These are phyloP conservation scores for Cepaea hortensis DNA, from an alignment of 2,888 invertebrate genomes.

Conservation along the genomic window DNA sequence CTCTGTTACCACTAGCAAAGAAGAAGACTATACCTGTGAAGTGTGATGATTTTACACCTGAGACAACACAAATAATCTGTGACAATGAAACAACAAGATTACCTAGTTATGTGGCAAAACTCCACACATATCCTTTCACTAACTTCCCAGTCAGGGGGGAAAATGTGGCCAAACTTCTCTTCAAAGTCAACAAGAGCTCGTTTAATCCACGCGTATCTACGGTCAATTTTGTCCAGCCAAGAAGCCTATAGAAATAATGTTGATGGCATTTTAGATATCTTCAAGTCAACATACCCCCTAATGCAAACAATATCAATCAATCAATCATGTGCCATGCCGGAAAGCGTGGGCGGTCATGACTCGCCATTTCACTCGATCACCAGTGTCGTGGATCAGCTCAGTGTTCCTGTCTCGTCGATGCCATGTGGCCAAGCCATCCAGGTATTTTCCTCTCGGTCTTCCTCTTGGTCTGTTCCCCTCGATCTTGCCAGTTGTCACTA, in stretches of 20 bases:
- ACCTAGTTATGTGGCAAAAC: constrained; percentile 85
- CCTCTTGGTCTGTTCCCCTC: too few relatives aligned
- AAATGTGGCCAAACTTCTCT: constrained; percentile 89
- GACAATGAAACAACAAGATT: neutral
- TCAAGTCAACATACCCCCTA: neutral
- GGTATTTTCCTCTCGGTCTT: too few relatives aligned
- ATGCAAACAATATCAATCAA: neutral
- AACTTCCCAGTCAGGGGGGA: constrained; percentile 94
- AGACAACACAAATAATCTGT: neutral
- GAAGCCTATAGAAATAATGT: constrained; percentile 46
- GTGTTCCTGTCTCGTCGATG: too few relatives aligned
- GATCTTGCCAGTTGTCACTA: too few relatives aligned
- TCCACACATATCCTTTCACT: constrained; percentile 93
- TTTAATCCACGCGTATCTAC: constrained; percentile 91
- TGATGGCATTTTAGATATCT: neutral
- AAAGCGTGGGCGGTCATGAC: too few relatives aligned
- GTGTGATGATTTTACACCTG: too few relatives aligned
- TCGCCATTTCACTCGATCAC: too few relatives aligned
- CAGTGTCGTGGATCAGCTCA: too few relatives aligned
- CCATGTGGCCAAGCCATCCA: too few relatives aligned
- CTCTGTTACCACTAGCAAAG: too few relatives aligned
- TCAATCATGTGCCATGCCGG: too few relatives aligned
- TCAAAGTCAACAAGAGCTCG: constrained; percentile 95
- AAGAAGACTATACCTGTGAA: too few relatives aligned
- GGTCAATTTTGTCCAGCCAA: constrained; percentile 92